Percentiles rank a stretch among this genome's conserved stretches.
These are phyloP conservation scores for Teleopsis dalmanni DNA, from an alignment of 1,140 invertebrate genomes.

Conservation along the genomic window DNA sequence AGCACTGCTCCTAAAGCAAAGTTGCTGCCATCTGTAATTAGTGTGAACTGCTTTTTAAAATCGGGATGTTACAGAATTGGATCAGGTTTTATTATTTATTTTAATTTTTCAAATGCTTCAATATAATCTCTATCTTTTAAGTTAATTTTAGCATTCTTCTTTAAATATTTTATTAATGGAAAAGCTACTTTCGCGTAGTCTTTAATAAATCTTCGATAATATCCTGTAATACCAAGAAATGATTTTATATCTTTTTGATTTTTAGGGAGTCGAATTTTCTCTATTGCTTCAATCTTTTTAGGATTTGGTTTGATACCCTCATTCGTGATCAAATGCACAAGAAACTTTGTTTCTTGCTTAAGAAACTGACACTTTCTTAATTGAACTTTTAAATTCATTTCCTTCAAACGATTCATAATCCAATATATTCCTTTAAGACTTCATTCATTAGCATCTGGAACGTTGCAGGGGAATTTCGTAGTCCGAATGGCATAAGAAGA, in stretches of 20 bases:
- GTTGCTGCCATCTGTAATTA: slow-evolving; percentile 18
- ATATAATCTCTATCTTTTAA: slow-evolving; percentile 3
- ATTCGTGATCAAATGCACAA: slow-evolving; percentile 11
- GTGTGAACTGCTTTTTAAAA: slow-evolving; percentile 6
- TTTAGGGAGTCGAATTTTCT: slow-evolving; percentile 12
- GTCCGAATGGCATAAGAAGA: neutral
- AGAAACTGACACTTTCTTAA: no score
- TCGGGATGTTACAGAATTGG: slow-evolving; percentile 6
- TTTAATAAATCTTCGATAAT: slow-evolving; percentile 14
- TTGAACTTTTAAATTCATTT: no score
- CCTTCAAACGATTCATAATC: no score
- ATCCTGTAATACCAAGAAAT: slow-evolving; percentile 13
- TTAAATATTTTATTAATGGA: slow-evolving; percentile 13
- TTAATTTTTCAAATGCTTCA: slow-evolving; percentile 11
- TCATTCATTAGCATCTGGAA: neutral
- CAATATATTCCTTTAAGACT: neutral
- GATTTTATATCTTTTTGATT: slow-evolving; percentile 15
- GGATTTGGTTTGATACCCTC: slow-evolving; percentile 15
- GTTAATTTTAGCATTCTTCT: slow-evolving; percentile 14
- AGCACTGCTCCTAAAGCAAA: slow-evolving; percentile 17
- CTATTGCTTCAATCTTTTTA: slow-evolving; percentile 19
- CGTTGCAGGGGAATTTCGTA: neutral
- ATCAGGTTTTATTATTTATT: neutral
- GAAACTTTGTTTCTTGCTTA: no score
- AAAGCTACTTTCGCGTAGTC: slow-evolving; percentile 15